Evolutionary conservation across 2,888 invertebrate genomes (phyloP).

Genomic region (Disparrhopalites patrizii): DNA sequence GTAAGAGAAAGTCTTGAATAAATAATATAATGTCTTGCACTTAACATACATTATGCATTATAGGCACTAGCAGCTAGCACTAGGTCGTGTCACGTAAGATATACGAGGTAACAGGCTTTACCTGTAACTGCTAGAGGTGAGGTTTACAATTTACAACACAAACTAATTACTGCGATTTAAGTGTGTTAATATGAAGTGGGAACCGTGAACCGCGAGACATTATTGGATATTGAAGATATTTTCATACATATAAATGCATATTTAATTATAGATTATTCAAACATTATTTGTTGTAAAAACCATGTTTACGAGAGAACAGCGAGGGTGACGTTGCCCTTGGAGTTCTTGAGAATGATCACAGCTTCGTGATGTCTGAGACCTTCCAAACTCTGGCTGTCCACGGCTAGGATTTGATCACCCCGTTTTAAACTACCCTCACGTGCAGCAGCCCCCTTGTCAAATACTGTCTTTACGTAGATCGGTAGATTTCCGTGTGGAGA

Average conservation of each 20-base stretch:
- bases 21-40: too few relatives aligned
- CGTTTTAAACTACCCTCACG: constrained; percentile 51
- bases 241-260: background rate
- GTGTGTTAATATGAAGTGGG: background rate
- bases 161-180: too few relatives aligned
- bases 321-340: constrained; percentile 56
- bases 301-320: constrained; percentile 51
- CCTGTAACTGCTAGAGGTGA: too few relatives aligned
- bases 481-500: constrained; percentile 58
- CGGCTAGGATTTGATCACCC: constrained; percentile 54
- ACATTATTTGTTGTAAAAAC: background rate
- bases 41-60: too few relatives aligned
- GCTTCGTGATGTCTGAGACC: constrained; percentile 54
- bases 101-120: too few relatives aligned
- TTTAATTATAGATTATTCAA: background rate
- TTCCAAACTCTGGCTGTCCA: constrained; percentile 52
- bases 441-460: constrained; percentile 52
- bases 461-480: constrained; percentile 56
- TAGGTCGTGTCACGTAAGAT: too few relatives aligned
- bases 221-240: background rate
- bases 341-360: constrained; percentile 53
- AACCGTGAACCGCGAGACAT: background rate
- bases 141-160: too few relatives aligned
- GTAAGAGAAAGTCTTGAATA: too few relatives aligned
- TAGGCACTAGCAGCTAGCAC: too few relatives aligned